Conservation (phyloP, 2,113 vertebrate genomes). For the Salvator merianae region DNA sequence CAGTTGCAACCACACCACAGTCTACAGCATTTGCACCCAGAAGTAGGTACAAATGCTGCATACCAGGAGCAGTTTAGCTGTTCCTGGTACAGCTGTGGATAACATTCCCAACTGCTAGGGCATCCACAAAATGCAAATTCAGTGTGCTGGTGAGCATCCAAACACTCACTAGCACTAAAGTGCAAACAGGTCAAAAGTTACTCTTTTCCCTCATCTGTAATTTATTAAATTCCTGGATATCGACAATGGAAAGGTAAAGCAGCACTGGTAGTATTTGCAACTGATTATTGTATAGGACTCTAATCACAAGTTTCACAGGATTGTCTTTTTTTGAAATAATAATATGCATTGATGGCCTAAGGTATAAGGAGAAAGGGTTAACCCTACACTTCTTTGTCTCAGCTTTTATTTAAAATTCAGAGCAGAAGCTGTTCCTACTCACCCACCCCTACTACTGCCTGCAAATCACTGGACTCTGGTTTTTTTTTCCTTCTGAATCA, state of each 20-base stretch:
- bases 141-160: too few species aligned
- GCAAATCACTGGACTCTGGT: constrained; percentile 24
- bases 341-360: background rate
- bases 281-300: background rate
- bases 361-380: background rate
- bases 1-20: too few species aligned
- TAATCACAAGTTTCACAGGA: background rate
- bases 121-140: too few species aligned
- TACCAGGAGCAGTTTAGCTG: too few species aligned
- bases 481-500: background rate
- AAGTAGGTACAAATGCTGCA: too few species aligned
- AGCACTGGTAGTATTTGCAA: background rate
- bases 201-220: too few species aligned
- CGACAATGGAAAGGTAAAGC: too few species aligned
- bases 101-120: too few species aligned
- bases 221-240: background rate
- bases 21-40: too few species aligned
- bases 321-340: background rate
- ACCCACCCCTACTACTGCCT: constrained; percentile 28
- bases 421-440: constrained; percentile 10
- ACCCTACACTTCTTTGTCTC: accelerated
- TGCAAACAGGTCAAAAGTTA: too few species aligned
- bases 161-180: too few species aligned
- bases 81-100: too few species aligned
- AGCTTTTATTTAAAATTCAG: constrained; percentile 25